Evolutionary conservation across 2,888 invertebrate genomes (phyloP).

Genomic region (Troilus luridus): DNA sequence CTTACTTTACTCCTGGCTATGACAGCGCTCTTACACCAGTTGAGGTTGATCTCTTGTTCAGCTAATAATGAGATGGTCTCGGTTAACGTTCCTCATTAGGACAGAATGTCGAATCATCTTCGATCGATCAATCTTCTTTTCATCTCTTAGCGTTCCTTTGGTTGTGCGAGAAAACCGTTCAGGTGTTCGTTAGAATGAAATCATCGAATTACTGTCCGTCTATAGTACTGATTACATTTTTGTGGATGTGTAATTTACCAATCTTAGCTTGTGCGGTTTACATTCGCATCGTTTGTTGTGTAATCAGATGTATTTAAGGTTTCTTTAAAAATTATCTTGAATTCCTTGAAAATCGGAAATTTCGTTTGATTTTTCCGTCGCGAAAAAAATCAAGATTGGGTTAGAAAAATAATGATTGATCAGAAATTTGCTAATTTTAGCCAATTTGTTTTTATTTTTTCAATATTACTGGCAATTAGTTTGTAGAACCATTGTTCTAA

Average conservation of each 20-base stretch:
- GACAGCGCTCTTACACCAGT: background rate
- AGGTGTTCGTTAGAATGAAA: background rate
- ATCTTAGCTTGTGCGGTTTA: too few relatives aligned
- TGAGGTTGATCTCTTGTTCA: slow-evolving; percentile 25
- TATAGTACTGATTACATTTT: background rate
- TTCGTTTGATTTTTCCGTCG: too few relatives aligned
- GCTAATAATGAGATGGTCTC: background rate
- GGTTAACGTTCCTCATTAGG: slow-evolving; percentile 20
- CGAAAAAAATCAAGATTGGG: too few relatives aligned
- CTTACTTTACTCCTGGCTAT: background rate
- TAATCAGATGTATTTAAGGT: too few relatives aligned
- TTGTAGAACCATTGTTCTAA: too few relatives aligned
- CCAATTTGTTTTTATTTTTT: too few relatives aligned
- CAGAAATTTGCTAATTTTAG: too few relatives aligned
- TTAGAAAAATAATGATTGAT: too few relatives aligned
- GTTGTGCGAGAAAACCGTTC: background rate
- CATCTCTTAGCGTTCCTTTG: background rate
- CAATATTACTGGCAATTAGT: too few relatives aligned
- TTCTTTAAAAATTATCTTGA: too few relatives aligned
- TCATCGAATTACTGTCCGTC: background rate
- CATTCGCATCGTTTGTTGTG: too few relatives aligned
- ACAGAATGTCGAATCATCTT: background rate
- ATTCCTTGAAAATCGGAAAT: too few relatives aligned
- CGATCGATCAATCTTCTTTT: slow-evolving; percentile 20
- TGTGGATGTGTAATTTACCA: background rate